These are phyloP conservation scores for Columba janthina DNA, from an alignment of 2,113 vertebrate species.

Conservation along the genomic window DNA sequence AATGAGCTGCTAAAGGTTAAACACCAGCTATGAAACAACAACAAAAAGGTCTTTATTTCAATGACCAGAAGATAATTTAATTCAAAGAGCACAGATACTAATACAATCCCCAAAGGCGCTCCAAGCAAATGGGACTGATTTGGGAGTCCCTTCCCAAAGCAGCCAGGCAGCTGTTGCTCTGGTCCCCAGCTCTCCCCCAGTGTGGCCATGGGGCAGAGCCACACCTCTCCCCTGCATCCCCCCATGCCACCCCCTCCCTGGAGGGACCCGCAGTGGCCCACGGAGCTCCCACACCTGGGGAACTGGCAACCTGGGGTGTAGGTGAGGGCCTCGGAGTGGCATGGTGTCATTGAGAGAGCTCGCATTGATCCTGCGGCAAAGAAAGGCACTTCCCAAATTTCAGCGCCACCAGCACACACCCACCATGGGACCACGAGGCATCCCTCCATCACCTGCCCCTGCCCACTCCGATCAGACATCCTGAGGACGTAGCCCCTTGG, in stretches of 20 bases:
- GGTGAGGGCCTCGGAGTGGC: background rate
- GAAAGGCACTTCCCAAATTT: conserved; percentile 50
- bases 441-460: background rate
- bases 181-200: background rate
- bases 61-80: background rate
- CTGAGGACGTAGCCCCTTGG: background rate
- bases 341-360: background rate
- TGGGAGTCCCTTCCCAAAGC: background rate
- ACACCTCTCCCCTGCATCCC: background rate
- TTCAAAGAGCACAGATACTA: background rate
- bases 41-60: conserved; percentile 11
- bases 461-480: background rate
- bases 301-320: fast-evolving
- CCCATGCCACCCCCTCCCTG: background rate
- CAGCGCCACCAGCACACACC: background rate
- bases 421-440: background rate
- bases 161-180: background rate
- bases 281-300: background rate
- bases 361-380: background rate
- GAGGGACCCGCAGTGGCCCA: background rate
- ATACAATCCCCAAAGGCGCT: background rate
- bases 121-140: background rate
- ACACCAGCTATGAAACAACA: background rate
- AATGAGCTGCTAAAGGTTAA: background rate
- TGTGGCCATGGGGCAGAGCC: fast-evolving